Evolutionary conservation across 2,888 invertebrate genomes (phyloP).

Genomic region (Heteromurus nitidus): DNA sequence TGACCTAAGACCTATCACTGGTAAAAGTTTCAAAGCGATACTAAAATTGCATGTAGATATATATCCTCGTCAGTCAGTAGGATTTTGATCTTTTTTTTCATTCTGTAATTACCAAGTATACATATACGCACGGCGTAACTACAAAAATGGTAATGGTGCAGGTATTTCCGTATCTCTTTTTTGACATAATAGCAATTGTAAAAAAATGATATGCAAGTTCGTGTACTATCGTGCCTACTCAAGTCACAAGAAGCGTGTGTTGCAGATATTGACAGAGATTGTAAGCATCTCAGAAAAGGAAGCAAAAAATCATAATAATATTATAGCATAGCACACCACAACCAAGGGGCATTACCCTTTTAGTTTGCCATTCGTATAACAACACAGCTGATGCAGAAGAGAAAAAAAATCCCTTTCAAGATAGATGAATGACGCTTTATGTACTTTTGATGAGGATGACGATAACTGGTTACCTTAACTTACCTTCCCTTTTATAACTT

Average conservation of each 20-base stretch:
- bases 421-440: conserved; percentile 13
- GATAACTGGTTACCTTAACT: conserved; percentile 44
- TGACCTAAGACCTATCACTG: no score
- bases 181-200: conserved; percentile 48
- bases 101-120: conserved; percentile 13
- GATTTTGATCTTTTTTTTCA: conserved; percentile 16
- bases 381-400: conserved; percentile 16
- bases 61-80: conserved; percentile 29
- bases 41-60: no score
- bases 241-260: background rate
- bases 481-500: conserved; percentile 44
- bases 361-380: conserved; percentile 31
- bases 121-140: background rate
- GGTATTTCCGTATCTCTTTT: conserved; percentile 55
- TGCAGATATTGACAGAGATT: background rate
- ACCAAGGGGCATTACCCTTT: conserved; percentile 57
- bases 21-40: no score
- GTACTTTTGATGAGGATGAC: conserved; percentile 26
- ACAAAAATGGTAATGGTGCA: conserved; percentile 3
- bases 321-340: background rate
- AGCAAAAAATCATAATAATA: conserved; percentile 27
- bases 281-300: background rate
- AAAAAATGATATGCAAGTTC: conserved; percentile 42
- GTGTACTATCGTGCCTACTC: background rate
- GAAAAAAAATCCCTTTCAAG: conserved; percentile 40